phyloP scores from a whole-genome alignment of 2,888 invertebrate species.

The Toxonevra muliebris region DNA sequence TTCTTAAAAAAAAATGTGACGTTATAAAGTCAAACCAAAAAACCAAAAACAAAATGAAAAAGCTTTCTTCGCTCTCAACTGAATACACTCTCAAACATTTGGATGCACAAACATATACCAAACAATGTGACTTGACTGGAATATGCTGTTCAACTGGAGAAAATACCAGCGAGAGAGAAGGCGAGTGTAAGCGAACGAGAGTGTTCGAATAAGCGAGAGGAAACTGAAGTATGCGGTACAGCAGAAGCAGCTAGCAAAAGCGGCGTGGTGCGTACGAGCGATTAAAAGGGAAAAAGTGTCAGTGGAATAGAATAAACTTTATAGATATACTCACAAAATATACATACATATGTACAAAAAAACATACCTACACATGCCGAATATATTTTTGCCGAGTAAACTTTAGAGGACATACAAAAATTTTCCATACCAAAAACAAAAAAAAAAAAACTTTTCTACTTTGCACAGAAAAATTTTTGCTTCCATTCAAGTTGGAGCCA shows the following conservation, averaged over 20 bases:
- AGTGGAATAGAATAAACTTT: conserved; percentile 50
- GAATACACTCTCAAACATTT: too few species aligned
- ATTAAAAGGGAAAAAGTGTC: conserved; percentile 49
- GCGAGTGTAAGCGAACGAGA: too few species aligned
- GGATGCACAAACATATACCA: too few species aligned
- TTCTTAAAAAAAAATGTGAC: neutral
- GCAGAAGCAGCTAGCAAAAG: neutral
- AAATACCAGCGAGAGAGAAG: too few species aligned
- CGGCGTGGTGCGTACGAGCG: neutral
- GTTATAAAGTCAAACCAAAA: too few species aligned
- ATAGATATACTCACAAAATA: conserved; percentile 42
- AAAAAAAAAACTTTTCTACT: too few species aligned
- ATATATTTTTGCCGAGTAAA: too few species aligned
- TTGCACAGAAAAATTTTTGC: neutral
- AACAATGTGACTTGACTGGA: too few species aligned
- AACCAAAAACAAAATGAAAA: neutral
- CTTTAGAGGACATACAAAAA: too few species aligned
- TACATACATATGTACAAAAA: neutral
- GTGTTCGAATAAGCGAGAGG: too few species aligned
- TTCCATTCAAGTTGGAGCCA: conserved; percentile 60
- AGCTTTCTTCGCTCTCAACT: neutral
- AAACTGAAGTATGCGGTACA: neutral
- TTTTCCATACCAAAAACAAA: too few species aligned
- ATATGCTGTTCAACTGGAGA: too few species aligned
- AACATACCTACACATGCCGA: neutral